These are phyloP conservation scores for Rhynchophorus ferrugineus DNA, from an alignment of 1,140 invertebrate genomes.

Conservation along the genomic window DNA sequence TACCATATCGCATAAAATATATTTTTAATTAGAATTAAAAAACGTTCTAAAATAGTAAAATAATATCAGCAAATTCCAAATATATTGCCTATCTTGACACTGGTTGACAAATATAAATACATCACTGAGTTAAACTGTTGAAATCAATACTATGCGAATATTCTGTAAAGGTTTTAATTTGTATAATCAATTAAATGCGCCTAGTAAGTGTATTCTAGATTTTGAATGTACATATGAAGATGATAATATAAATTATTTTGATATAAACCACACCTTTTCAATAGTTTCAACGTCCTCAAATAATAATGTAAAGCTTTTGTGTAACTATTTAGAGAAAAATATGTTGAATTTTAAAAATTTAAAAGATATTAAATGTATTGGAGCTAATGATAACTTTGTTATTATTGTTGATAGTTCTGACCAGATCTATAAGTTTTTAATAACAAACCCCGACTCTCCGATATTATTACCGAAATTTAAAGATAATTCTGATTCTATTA, in stretches of 20 bases:
- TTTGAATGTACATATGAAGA: constrained; percentile 14
- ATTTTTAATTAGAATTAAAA: not conserved
- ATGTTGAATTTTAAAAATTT: not conserved
- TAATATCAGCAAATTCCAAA: no score
- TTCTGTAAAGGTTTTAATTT: constrained; percentile 32
- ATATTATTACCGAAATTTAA: constrained; percentile 19
- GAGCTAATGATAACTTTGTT: constrained; percentile 22
- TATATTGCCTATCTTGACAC: constrained; percentile 14
- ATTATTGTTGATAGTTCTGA: constrained; percentile 16
- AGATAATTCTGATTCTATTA: constrained; percentile 28
- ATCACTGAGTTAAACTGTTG: constrained; percentile 2
- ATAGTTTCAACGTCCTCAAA: constrained; percentile 2
- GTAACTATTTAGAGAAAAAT: constrained; percentile 1
- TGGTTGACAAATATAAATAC: constrained; percentile 24
- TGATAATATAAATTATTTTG: constrained; percentile 9
- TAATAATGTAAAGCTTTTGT: constrained; percentile 8
- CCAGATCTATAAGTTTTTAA: constrained; percentile 16
- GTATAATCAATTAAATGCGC: constrained; percentile 25
- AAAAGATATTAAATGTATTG: constrained; percentile 18
- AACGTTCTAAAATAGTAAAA: not conserved
- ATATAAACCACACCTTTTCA: constrained; percentile 17
- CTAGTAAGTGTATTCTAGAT: constrained; percentile 18
- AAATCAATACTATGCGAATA: constrained; percentile 35
- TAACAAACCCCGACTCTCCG: constrained; percentile 10
- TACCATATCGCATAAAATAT: constrained; percentile 4